Base-by-base conservation (phyloP, 92 coral and sea anemone genomes). In the Porites lobata region DNA sequence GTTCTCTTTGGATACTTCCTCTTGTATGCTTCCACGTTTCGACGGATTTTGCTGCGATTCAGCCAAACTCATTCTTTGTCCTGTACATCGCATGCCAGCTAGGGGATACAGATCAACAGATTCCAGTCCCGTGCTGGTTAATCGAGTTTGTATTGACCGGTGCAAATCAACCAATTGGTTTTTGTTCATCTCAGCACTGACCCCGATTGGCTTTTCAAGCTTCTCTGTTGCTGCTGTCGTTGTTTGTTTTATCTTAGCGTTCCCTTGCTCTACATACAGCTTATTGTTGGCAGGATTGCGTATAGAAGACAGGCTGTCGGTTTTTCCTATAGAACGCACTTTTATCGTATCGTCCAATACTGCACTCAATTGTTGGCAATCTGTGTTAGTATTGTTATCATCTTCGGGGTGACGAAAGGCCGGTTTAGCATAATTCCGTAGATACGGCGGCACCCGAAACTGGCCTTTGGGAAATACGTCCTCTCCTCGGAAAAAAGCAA, bases 371-470 rank as follows among this genome's bases (percentile, higher is more conserved):
- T 82, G 89, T 26, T 90, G 85, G 80, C 17, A 9, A 6, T 69
- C 76, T 14, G 81, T 43, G 53, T 72, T 81, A 65, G 65, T 50
- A 22, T 72, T 81, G 74, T 72, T 50, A 22, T 75, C 72, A 29
- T 87, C 90, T 10, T 73, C 94, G 51, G 72, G 51, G 80, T 84
- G 90, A 65, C 92, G 89, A 71, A 59, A 70, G 26, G 88, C 57
- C 83, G 86, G 19, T 82, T 91, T 91, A 50, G 94, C 91, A 87
- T 84, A 87, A 83, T 87, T 87, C 78, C 89, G 83, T 51, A 87
- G 94, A 85, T n/a, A 85, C 89, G 89, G 65, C 4, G 89, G 84
- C 52, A 77, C 89, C 14, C 63, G 70, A 19, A 54, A 24, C 77
- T 76, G 83, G 14, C 69, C 84, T 77, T 69, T 85, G 89, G 75